These are phyloP conservation scores for Apus apus DNA, from an alignment of 2,113 vertebrate species.

Conservation along the genomic window DNA sequence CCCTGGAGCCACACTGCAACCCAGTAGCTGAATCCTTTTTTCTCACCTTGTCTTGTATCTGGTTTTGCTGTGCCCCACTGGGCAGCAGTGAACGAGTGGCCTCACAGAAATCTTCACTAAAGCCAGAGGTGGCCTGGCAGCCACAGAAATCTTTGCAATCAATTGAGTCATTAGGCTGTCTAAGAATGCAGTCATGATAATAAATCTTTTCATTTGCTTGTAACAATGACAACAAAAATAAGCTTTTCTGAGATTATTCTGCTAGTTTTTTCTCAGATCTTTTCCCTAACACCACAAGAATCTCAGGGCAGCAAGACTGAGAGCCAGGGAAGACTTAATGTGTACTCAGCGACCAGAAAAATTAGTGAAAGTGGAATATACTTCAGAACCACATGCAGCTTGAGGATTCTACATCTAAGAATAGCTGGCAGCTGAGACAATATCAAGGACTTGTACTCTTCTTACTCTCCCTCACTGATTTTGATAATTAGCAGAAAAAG, in stretches of 20 bases:
- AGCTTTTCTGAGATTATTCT: not conserved
- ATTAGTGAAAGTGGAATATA: not conserved
- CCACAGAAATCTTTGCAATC: not conserved
- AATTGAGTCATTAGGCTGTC: not conserved
- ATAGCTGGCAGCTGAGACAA: not conserved
- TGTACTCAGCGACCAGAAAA: not conserved
- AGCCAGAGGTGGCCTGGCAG: not conserved
- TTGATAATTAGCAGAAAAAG: not conserved
- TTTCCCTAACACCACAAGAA: not conserved
- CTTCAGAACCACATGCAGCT: not conserved
- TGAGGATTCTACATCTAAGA: not conserved
- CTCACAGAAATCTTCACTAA: not conserved
- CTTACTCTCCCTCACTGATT: not conserved
- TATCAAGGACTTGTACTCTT: not conserved
- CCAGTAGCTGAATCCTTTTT: not conserved
- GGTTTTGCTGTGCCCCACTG: not conserved
- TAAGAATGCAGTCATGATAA: not conserved
- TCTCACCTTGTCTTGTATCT: not conserved
- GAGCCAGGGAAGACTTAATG: not conserved
- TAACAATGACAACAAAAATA: not conserved
- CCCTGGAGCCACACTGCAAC: not conserved
- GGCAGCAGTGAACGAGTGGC: not conserved
- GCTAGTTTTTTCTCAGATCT: not conserved
- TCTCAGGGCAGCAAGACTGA: not conserved
- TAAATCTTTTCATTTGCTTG: not conserved